A percentile compares a stretch with the other conserved stretches of the same genome.
Evolutionary conservation across 2,888 invertebrate genomes (phyloP).

Genomic region (Stegana nigrithorax): DNA sequence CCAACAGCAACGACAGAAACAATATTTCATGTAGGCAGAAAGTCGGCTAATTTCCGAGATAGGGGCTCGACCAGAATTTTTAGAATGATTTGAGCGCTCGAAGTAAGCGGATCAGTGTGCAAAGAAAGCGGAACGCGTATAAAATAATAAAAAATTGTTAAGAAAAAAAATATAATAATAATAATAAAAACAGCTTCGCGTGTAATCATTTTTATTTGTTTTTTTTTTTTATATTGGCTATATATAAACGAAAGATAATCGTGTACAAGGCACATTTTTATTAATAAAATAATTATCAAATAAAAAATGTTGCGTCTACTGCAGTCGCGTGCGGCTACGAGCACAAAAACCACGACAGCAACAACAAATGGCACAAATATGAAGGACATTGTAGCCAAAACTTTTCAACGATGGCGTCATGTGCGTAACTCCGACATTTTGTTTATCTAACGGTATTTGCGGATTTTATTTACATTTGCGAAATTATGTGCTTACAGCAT

Average conservation of each 20-base stretch:
- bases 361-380: slow-evolving; percentile 22
- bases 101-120: slow-evolving; percentile 48
- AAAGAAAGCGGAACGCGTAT: no score
- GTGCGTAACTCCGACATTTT: slow-evolving; percentile 46
- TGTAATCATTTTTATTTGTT: no score
- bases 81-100: slow-evolving; percentile 56
- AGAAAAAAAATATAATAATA: slow-evolving; percentile 11
- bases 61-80: slow-evolving; percentile 30
- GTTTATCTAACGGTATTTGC: neutral
- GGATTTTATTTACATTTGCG: neutral
- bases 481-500: slow-evolving; percentile 64
- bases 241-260: no score
- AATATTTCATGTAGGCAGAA: slow-evolving; percentile 2
- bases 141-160: neutral
- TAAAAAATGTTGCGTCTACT: slow-evolving; percentile 60
- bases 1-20: neutral
- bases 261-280: no score
- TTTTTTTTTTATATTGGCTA: no score
- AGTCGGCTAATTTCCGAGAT: neutral
- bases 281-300: no score
- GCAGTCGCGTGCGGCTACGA: slow-evolving; percentile 53
- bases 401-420: slow-evolving; percentile 53
- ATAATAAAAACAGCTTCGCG: neutral
- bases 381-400: slow-evolving; percentile 34
- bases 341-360: slow-evolving; percentile 37